These are phyloP conservation scores for Nephila pilipes DNA, from an alignment of 1,140 invertebrate species.

Conservation along the genomic window DNA sequence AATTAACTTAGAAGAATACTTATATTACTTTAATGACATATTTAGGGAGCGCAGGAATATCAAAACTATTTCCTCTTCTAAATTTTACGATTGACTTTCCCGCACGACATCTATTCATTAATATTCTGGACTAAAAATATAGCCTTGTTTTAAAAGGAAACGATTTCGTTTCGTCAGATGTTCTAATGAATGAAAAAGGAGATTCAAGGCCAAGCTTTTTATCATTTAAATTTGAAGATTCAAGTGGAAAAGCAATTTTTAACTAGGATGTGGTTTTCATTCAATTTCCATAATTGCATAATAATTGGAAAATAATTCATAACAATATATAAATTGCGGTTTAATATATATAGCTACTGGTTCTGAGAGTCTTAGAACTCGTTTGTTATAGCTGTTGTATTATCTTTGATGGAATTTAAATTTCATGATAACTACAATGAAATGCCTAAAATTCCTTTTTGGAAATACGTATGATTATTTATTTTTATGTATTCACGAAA, in stretches of 20 bases:
- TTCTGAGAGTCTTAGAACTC: not conserved
- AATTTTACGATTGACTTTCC: not conserved
- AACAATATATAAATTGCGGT: slow-evolving; percentile 16
- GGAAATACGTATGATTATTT: not conserved
- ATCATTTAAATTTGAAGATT: not conserved
- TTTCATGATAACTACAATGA: not conserved
- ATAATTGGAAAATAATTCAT: not conserved
- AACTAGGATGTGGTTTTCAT: not conserved
- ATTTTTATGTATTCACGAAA: not conserved
- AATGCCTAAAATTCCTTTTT: not conserved
- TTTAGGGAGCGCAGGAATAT: not conserved
- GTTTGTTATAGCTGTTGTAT: not conserved
- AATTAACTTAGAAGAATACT: not conserved
- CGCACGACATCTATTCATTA: slow-evolving; percentile 18
- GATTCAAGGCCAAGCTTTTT: not conserved
- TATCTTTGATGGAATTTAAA: not conserved
- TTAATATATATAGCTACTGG: not conserved
- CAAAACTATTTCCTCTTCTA: not conserved
- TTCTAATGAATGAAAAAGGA: not conserved
- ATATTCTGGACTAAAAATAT: not conserved
- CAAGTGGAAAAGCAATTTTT: not conserved
- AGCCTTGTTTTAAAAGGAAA: slow-evolving; percentile 31
- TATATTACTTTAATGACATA: not conserved
- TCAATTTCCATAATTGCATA: slow-evolving; percentile 31
- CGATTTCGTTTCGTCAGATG: not conserved